Conservation (phyloP, 2,797 vertebrate genomes). For the Eurystomus glaucurus region DNA sequence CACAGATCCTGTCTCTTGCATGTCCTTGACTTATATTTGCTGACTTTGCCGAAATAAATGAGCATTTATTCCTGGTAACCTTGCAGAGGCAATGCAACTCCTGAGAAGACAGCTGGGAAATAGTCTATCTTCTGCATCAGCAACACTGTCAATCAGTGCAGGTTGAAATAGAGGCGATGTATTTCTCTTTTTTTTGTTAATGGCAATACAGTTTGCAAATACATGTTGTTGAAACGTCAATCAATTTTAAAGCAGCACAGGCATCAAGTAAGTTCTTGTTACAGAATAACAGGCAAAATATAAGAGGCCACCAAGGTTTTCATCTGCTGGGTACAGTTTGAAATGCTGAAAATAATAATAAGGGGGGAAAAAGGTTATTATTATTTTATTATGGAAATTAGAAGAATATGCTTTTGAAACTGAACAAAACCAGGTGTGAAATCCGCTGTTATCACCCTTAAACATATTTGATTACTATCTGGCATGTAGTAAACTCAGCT, state of each 20-base stretch:
- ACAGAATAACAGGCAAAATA: neutral
- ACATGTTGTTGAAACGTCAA: constrained; percentile 7
- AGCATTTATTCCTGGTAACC: constrained; percentile 62
- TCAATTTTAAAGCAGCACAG: neutral
- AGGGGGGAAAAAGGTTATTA: neutral
- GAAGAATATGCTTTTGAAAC: neutral
- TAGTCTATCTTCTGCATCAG: neutral
- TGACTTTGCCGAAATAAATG: constrained; percentile 70
- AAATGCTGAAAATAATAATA: neutral
- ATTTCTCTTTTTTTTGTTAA: neutral
- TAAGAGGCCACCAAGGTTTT: neutral
- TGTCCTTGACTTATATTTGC: constrained; percentile 60
- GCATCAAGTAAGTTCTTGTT: neutral
- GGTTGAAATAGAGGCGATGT: neutral
- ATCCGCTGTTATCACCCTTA: neutral
- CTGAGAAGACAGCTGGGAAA: constrained; percentile 54
- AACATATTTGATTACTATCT: neutral
- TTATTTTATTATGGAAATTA: neutral
- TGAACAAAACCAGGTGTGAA: neutral
- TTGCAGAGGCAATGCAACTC: constrained; percentile 50
- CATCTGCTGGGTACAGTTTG: neutral
- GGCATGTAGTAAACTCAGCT: neutral
- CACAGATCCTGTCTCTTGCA: constrained; percentile 57
- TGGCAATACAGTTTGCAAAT: constrained; percentile 31
- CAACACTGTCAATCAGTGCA: constrained; percentile 25